Base-by-base conservation (phyloP, 2,888 invertebrate genomes). In the Gari tellinella region DNA sequence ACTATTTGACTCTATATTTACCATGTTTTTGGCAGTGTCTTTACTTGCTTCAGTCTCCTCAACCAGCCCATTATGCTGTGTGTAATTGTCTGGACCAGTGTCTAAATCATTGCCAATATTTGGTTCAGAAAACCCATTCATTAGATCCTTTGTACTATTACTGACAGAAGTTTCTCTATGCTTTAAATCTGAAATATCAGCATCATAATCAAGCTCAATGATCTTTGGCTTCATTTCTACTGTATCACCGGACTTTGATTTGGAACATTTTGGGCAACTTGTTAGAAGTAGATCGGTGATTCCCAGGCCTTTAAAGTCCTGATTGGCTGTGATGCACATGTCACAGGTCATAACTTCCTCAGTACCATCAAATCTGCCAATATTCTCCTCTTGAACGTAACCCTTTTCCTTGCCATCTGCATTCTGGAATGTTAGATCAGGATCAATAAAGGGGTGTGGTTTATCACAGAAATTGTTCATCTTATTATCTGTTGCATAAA, bases 381-480 rank as follows among this genome's bases (percentile, higher is more conserved):
- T 21, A 21, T 37, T 43, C 8, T 8, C n/a, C 4, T 8, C 23
- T 10, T 56, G 26, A 25, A 17, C 23, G 58, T 53, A 40, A 21
- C 14, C 37, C 7, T 55, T 38, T 14, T 21, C 43, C 15, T 66
- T 56, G 38, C 45, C 19, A 21, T 31, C 63, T n/a, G 12, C 56
- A 26, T 37, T 17, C 17, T 52, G 63, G 63, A 69, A 63, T 69
- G 69, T 63, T 25, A 38, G 17, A 37, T 45, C 40, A 38, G 51
- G 51, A 46, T 63, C 58, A 57, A 46, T 38, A 38, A 40, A 57
- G 21, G 37, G 14, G 25, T 26, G 15, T 14, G 25, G 40, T 23
- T 38, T 67, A 67, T 72, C 66, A 72, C 67, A 63, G 49, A 48
- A 41, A 38, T 46, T 17, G 7, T 25, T 64, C 10, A 31, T 31